phyloP scores from a whole-genome alignment of 2,797 vertebrate species.

The Hapalemur alaotrensis region DNA sequence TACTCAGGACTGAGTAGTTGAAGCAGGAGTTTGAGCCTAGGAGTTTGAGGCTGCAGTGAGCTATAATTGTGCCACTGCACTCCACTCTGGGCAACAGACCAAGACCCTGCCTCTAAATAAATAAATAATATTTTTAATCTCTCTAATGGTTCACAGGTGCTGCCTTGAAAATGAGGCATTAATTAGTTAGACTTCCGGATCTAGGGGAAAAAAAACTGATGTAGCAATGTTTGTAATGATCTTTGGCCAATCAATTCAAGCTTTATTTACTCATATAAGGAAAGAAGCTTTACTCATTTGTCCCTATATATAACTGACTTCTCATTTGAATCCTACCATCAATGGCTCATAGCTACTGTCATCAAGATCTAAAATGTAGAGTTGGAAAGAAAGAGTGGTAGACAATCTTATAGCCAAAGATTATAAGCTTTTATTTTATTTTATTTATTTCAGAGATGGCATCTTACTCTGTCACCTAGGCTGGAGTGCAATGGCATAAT shows the following conservation, averaged over 20 bases:
- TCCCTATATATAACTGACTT: neutral
- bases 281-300: conserved; percentile 21
- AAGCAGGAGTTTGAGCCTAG: neutral
- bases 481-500: too few relatives aligned
- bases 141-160: neutral
- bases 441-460: neutral
- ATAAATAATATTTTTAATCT: neutral
- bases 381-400: neutral
- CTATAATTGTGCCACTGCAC: neutral
- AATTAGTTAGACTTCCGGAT: neutral
- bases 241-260: neutral
- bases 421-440: neutral
- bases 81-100: neutral
- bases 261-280: conserved; percentile 11
- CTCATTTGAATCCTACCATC: neutral
- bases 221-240: neutral
- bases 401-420: neutral
- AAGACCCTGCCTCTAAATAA: neutral
- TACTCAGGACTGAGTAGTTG: too few relatives aligned
- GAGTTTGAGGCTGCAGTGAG: neutral
- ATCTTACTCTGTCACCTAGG: too few relatives aligned
- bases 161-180: neutral
- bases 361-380: conserved; percentile 2
- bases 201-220: neutral
- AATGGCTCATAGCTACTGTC: neutral